These are phyloP conservation scores for Bradysia coprophila DNA, from an alignment of 1,140 invertebrate genomes.

Conservation along the genomic window DNA sequence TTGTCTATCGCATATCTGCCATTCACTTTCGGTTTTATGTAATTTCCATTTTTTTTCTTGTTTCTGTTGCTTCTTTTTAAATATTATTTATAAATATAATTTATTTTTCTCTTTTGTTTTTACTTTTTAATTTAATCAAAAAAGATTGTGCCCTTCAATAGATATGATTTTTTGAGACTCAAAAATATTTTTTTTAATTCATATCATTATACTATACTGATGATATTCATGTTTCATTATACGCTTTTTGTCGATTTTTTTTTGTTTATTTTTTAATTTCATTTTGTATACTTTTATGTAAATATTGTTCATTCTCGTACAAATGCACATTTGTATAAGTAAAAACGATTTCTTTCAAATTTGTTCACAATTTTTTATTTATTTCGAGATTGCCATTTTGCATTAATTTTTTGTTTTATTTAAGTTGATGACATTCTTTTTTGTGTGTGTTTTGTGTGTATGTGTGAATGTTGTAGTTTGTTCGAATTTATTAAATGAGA, in stretches of 20 bases:
- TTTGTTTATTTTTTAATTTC: neutral
- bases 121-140: neutral
- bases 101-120: neutral
- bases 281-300: neutral
- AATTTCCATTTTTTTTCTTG: neutral
- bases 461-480: constrained; percentile 1
- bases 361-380: too few relatives aligned
- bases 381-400: constrained; percentile 3
- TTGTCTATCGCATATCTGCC: too few relatives aligned
- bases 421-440: neutral
- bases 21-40: neutral
- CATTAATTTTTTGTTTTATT: neutral
- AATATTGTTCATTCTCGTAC: neutral
- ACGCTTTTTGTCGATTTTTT: neutral
- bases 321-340: neutral
- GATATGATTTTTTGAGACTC: neutral
- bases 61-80: neutral
- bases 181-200: neutral
- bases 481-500: too few relatives aligned
- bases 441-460: neutral
- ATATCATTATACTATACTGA: neutral
- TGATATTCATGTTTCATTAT: neutral
- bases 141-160: neutral
- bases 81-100: neutral
- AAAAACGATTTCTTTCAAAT: too few relatives aligned